phyloP scores from a whole-genome alignment of 1,140 invertebrate genomes.

The Temnothorax curvispinosus region DNA sequence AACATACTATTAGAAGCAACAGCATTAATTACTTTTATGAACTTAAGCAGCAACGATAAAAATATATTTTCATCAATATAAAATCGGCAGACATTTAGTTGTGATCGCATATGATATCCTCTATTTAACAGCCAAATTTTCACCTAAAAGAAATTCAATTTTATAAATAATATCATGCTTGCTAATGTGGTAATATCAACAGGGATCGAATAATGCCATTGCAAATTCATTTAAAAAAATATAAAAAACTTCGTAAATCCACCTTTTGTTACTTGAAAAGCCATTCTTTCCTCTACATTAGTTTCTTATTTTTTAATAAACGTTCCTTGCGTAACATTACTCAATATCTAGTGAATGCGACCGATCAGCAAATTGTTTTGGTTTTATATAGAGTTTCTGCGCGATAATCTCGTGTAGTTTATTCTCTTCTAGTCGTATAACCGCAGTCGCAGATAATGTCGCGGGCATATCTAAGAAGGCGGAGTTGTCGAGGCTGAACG shows the following conservation, averaged over 20 bases:
- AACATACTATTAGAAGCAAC: neutral
- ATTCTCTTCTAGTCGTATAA: slow-evolving; percentile 23
- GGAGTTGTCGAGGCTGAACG: slow-evolving; percentile 53
- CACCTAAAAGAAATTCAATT: neutral
- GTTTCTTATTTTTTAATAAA: neutral
- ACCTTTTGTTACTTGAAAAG: neutral
- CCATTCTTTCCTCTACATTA: neutral
- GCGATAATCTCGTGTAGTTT: slow-evolving; percentile 40
- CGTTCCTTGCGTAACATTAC: neutral
- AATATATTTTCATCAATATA: neutral
- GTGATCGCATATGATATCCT: neutral
- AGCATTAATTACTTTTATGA: neutral
- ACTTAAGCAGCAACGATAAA: neutral
- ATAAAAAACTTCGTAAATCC: neutral
- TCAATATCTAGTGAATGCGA: neutral
- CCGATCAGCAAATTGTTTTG: neutral
- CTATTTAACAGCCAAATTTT: neutral
- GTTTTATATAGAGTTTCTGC: slow-evolving; percentile 1
- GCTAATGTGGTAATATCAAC: neutral
- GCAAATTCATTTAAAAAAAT: neutral
- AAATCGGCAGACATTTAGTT: neutral
- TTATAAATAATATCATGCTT: neutral
- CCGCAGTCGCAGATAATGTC: slow-evolving; percentile 59
- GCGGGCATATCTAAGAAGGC: slow-evolving; percentile 55
- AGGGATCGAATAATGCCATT: neutral